Base-by-base conservation (phyloP, 1,140 invertebrate genomes). In the Sinella curviseta region DNA sequence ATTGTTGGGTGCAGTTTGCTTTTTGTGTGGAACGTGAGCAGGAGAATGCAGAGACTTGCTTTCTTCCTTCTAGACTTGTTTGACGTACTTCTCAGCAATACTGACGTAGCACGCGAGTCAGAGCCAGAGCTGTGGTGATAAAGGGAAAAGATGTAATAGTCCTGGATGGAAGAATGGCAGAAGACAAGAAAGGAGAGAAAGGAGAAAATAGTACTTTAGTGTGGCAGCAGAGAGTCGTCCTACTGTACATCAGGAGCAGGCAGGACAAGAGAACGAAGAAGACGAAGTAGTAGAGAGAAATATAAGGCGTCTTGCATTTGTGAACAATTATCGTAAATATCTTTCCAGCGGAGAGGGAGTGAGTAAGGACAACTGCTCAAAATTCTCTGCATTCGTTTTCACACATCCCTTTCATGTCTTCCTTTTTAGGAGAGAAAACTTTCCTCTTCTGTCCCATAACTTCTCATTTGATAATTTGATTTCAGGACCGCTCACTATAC, bases 301-400 rank as follows among this genome's bases (percentile, higher is more conserved):
- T 26, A 36, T 67, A 77, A 70, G 36, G 34, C 76, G 75, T 76
- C 73, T 81, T 74, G 54, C 77, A 79, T 80, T 82, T 82, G 78
- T 48, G 81, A 82, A 80, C 82, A 83, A 83, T 81, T 83, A 83
- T 81, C 82, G 82, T 83, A 83, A 83, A 83, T 83, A 83, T 81
- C 80, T 55, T 80, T 77, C 31, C 65, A 60, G 24, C 65, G 8
- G 65, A 14, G 31, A 24, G 26, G 24, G 24, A 65, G 31, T 2
- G 36, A 75, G 74, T 73, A 78, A 55, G 39, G 77, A 54, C 74
- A 70, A 74, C 77, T 78, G 78, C 67, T 39, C 76, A 76, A 81
- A 81, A 78, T 81, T 78, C 80, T 74, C 55, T 35, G 34, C 74
- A 39, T 76, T 76, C 75, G 54, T 67, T 79, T 75, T 74, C 67